phyloP scores from a whole-genome alignment of 2,113 vertebrate genomes.

The Arenaria interpres region DNA sequence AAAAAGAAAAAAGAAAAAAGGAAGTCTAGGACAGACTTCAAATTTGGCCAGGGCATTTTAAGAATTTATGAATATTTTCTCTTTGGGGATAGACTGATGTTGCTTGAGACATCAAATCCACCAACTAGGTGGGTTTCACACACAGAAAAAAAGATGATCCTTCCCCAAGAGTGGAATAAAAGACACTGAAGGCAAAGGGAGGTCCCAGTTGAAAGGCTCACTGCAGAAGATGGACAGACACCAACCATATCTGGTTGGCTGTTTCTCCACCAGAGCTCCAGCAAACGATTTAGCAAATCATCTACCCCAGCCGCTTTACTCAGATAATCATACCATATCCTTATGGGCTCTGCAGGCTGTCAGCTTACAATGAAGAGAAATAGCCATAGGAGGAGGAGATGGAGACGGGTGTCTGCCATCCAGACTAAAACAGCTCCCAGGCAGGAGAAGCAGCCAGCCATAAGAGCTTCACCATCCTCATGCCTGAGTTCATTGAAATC shows the following conservation, averaged over 20 bases:
- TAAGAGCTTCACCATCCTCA: not conserved
- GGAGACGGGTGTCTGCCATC: not conserved
- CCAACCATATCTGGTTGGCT: fast-evolving
- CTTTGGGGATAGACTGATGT: not conserved
- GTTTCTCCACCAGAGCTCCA: not conserved
- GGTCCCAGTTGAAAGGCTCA: not conserved
- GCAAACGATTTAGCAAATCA: not conserved
- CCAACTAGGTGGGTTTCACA: not conserved
- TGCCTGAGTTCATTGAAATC: not conserved
- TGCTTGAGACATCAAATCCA: not conserved
- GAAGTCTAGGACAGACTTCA: not conserved
- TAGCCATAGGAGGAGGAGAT: not conserved
- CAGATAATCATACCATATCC: not conserved
- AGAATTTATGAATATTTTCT: not conserved
- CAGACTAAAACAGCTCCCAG: not conserved
- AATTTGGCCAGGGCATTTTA: not conserved
- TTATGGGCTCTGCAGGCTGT: not conserved
- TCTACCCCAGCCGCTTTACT: not conserved
- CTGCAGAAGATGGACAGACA: not conserved
- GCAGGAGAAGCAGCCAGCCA: not conserved
- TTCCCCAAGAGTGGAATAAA: not conserved
- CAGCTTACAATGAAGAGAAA: not conserved
- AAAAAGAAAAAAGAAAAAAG: not conserved
- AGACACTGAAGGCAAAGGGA: not conserved
- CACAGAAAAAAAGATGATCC: not conserved